phyloP scores from a whole-genome alignment of 2,113 vertebrate species.

The Neolamprologus modestus region DNA sequence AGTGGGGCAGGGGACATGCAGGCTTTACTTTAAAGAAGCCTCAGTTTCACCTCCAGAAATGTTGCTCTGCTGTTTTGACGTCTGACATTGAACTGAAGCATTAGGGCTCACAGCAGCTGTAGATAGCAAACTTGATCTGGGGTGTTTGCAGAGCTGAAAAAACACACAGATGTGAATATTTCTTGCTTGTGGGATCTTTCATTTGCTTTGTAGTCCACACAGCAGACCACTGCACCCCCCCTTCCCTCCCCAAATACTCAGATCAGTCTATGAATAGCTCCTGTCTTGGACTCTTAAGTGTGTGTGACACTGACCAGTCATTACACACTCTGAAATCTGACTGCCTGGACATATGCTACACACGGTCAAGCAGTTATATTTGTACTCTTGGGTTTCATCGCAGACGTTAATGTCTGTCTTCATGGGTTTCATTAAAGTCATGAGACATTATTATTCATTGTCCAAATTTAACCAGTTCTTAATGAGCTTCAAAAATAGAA shows the following conservation, averaged over 20 bases:
- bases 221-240: background rate
- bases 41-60: background rate
- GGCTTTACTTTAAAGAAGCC: background rate
- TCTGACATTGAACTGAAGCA: background rate
- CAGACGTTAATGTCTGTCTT: background rate
- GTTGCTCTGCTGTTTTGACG: background rate
- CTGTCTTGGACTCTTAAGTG: background rate
- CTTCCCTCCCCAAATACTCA: background rate
- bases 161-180: background rate
- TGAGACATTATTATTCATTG: background rate
- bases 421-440: background rate
- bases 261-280: background rate
- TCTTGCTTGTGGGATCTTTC: background rate
- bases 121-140: background rate
- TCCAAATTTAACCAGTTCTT: background rate
- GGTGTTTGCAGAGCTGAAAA: background rate
- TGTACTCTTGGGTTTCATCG: conserved; percentile 13
- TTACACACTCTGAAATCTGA: background rate
- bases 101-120: background rate
- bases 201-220: background rate
- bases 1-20: background rate
- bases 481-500: background rate
- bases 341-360: conserved; percentile 14
- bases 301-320: conserved; percentile 4
- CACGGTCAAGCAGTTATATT: background rate